Conservation (phyloP, 2,113 vertebrate genomes). For the Thamnophis sirtalis region DNA sequence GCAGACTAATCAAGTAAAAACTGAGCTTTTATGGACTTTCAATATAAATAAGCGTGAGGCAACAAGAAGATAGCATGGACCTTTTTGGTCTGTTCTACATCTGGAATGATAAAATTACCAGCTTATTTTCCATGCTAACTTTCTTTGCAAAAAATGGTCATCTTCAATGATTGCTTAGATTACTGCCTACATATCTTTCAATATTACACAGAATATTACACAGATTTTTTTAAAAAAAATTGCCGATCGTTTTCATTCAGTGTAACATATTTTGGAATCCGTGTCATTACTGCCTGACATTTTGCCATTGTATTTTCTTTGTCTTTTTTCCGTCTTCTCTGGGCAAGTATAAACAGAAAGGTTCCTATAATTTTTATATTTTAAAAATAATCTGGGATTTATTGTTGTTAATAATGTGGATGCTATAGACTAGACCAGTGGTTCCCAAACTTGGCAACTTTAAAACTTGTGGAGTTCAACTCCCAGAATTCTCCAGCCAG, state of each 20-base stretch:
- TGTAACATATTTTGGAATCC: neutral
- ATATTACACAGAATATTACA: neutral
- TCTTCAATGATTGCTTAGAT: neutral
- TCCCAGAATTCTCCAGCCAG: too few relatives aligned
- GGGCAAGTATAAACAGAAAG: neutral
- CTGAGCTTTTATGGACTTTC: neutral
- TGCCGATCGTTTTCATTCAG: neutral
- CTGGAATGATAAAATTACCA: neutral
- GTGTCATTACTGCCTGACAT: neutral
- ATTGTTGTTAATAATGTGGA: neutral
- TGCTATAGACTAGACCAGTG: neutral
- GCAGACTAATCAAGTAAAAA: neutral
- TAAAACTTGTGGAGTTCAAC: too few relatives aligned
- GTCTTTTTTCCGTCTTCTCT: neutral
- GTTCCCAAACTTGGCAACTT: too few relatives aligned
- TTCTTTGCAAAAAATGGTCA: neutral
- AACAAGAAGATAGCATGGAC: neutral
- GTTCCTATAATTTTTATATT: neutral
- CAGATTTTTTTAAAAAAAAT: neutral
- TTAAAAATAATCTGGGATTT: neutral
- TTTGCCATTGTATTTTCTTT: neutral
- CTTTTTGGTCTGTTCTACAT: neutral
- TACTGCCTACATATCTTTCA: neutral
- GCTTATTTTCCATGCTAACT: neutral
- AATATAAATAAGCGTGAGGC: neutral